Evolutionary conservation across 2,888 invertebrate species (phyloP).

Genomic region (Eretmocerus hayati): DNA sequence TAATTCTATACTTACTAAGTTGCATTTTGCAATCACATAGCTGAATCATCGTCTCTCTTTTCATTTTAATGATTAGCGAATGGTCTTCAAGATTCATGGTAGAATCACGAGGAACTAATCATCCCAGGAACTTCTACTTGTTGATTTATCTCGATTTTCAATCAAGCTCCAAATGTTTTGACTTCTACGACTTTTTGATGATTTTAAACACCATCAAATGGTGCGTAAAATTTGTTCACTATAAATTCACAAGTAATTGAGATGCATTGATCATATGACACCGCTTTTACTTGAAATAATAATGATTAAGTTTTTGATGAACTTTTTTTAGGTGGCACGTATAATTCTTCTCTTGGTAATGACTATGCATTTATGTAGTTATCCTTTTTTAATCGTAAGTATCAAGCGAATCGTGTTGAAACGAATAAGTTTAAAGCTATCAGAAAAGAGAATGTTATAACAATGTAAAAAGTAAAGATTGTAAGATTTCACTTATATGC

Average conservation of each 20-base stretch:
- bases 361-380: slow-evolving; percentile 25
- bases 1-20: slow-evolving; percentile 33
- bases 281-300: slow-evolving; percentile 19
- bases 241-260: slow-evolving; percentile 18
- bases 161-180: too few relatives aligned
- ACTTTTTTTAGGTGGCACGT: slow-evolving; percentile 20
- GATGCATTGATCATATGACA: slow-evolving; percentile 16
- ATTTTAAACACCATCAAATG: slow-evolving; percentile 18
- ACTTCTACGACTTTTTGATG: too few relatives aligned
- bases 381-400: slow-evolving; percentile 23
- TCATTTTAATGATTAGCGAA: slow-evolving; percentile 30
- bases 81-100: slow-evolving; percentile 20
- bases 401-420: slow-evolving; percentile 16
- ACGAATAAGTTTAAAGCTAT: slow-evolving; percentile 18
- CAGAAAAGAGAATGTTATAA: slow-evolving; percentile 21
- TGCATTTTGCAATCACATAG: slow-evolving; percentile 38
- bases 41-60: slow-evolving; percentile 39
- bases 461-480: slow-evolving; percentile 22
- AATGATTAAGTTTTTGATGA: slow-evolving; percentile 22
- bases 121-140: too few relatives aligned
- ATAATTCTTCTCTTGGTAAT: slow-evolving; percentile 22
- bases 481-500: slow-evolving; percentile 24
- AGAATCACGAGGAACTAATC: slow-evolving; percentile 24
- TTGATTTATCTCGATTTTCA: too few relatives aligned
- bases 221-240: slow-evolving; percentile 18